These are phyloP conservation scores for Scaptomyza hsui DNA, from an alignment of 1,140 invertebrate species.

Conservation along the genomic window DNA sequence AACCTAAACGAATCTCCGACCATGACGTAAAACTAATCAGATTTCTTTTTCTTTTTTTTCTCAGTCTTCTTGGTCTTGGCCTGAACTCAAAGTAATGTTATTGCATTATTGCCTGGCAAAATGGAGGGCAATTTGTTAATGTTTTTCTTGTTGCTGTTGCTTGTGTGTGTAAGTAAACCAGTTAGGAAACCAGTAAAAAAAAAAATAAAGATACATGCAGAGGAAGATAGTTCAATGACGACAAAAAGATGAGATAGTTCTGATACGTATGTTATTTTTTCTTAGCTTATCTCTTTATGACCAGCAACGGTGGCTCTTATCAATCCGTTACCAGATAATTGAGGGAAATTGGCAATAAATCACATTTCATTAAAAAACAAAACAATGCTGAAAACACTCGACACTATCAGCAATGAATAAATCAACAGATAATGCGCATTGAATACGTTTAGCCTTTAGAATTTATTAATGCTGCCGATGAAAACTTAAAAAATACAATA, in stretches of 20 bases:
- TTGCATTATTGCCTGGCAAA: slow-evolving; percentile 28
- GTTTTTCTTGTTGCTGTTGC: background rate
- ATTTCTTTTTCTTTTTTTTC: slow-evolving; percentile 27
- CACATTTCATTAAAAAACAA: slow-evolving; percentile 17
- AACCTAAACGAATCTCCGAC: slow-evolving; percentile 32
- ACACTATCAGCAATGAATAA: slow-evolving; percentile 5
- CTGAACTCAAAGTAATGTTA: slow-evolving; percentile 30
- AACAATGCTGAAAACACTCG: slow-evolving; percentile 3
- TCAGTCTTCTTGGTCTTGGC: background rate
- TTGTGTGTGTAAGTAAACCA: background rate
- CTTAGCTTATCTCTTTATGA: background rate
- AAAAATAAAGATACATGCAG: background rate
- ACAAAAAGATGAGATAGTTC: background rate
- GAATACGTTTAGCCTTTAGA: slow-evolving; percentile 34
- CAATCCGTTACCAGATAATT: slow-evolving; percentile 13
- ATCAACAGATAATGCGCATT: slow-evolving; percentile 15
- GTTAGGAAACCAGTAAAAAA: background rate
- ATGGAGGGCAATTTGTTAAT: slow-evolving; percentile 1
- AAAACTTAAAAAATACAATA: slow-evolving; percentile 54
- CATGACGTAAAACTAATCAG: slow-evolving; percentile 68
- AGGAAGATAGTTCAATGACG: background rate
- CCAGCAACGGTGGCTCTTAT: background rate
- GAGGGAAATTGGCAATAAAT: slow-evolving; percentile 25
- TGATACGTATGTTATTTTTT: background rate
- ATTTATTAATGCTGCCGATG: slow-evolving; percentile 52